phyloP scores from a whole-genome alignment of 2,888 invertebrate genomes.

The Bellardia pandia region DNA sequence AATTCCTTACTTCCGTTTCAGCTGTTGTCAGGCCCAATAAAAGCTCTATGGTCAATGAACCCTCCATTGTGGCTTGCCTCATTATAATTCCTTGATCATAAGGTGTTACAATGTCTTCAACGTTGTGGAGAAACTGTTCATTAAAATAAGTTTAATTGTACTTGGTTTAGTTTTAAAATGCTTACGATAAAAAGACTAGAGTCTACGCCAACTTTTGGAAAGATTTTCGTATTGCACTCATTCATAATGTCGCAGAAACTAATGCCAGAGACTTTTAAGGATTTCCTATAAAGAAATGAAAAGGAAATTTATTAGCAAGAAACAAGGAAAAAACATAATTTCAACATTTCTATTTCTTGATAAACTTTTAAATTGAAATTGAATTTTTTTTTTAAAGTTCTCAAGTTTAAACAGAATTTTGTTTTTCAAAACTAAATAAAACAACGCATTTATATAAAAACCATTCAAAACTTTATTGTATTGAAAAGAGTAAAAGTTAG shows the following conservation, averaged over 20 bases:
- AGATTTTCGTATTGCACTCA: conserved; percentile 76
- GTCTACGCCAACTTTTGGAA: conserved; percentile 65
- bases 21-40: conserved; percentile 76
- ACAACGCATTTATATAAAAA: no score
- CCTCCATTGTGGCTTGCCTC: conserved; percentile 70
- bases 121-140: conserved; percentile 79
- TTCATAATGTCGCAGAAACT: conserved; percentile 76
- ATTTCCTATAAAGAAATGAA: conserved; percentile 63
- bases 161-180: background rate
- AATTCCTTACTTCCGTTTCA: conserved; percentile 77
- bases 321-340: background rate
- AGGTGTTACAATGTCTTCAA: conserved; percentile 78
- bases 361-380: no score
- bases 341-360: background rate
- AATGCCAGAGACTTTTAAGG: conserved; percentile 60
- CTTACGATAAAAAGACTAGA: conserved; percentile 63
- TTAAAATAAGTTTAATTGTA: background rate
- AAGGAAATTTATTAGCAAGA: background rate
- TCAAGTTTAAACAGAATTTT: no score
- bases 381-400: no score
- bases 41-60: conserved; percentile 76
- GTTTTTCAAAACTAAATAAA: no score
- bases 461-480: no score
- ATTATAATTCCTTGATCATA: conserved; percentile 75
- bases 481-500: no score